Base-by-base conservation (phyloP, 1,140 invertebrate species). In the Bombus soroeensis region DNA sequence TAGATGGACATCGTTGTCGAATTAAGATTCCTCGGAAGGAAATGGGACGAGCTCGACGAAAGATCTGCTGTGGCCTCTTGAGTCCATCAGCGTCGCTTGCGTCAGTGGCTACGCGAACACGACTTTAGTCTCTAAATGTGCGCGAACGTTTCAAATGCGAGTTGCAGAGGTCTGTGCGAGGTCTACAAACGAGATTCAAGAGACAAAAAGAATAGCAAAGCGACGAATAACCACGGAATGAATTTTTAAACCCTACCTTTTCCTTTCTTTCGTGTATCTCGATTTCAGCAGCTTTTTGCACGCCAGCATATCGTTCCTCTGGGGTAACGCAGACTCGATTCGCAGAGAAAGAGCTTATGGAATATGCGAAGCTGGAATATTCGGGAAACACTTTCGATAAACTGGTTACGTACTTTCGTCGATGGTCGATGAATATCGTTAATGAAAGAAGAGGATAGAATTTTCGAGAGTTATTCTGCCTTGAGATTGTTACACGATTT, bases 11-110 rank as follows among this genome's bases (percentile, higher is more conserved):
- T 77, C 73, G n/a, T n/a, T 34, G 83, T 89, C 62, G 83, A 89
- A 89, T 88, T 89, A 88, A 82, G 79, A 88, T 88, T 85, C 66
- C 77, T 70, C 41, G 74, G 41, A 18, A 43, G 34, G n/a, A 64
- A 70, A 66, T 28, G 15, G 25, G 1, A n/a, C 34, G 25, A 73
- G 43, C 64, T 79, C 70, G 53, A 74, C 86, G 82, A 53, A 39
- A 81, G 66, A 88, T 89, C 85, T 74, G 74, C 82, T 3, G 32
- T 77, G 76, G 41, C 37, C 10, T 57, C 47, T 64, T 62, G 85
- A 64, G 73, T 68, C 73, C 57, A 59, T 82, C 73, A 68, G 57
- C n/a, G 9, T 57, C 25, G 53, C 59, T 39, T 18, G 22, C 66
- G 66, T 74, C 28, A 10, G 3, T 34, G n/a, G 32, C 3, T 41